A percentile compares a stretch with the other conserved stretches of the same genome.
These are phyloP conservation scores for Ameiurus melas DNA, from an alignment of 2,113 vertebrate genomes.

Conservation along the genomic window DNA sequence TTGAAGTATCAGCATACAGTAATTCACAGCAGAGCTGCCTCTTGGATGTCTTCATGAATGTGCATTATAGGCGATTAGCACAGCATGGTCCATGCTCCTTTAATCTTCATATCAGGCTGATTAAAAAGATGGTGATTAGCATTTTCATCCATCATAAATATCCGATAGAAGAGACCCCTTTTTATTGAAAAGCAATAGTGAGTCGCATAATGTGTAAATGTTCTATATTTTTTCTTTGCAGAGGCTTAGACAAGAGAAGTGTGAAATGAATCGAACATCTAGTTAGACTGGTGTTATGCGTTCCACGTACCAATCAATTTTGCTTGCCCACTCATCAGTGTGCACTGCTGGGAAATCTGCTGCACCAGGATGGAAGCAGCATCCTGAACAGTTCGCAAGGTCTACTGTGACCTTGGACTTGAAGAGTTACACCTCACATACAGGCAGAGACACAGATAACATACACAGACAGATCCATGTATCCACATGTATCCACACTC, in stretches of 20 bases:
- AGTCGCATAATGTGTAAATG: slow-evolving; percentile 45
- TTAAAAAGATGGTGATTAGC: slow-evolving; percentile 33
- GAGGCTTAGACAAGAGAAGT: slow-evolving; percentile 44
- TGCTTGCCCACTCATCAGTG: slow-evolving; percentile 50
- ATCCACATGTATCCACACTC: background rate
- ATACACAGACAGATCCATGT: background rate
- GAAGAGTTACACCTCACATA: slow-evolving; percentile 20
- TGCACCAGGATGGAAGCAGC: slow-evolving; percentile 52
- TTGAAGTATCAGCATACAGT: background rate
- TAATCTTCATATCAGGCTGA: slow-evolving; percentile 28
- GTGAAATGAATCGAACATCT: slow-evolving; percentile 53
- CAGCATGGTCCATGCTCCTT: slow-evolving; percentile 1
- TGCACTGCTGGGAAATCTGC: slow-evolving; percentile 59
- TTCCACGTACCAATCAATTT: slow-evolving; percentile 58
- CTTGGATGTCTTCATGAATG: slow-evolving; percentile 26
- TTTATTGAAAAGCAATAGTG: slow-evolving; percentile 22
- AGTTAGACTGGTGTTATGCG: slow-evolving; percentile 56
- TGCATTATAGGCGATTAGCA: slow-evolving; percentile 22
- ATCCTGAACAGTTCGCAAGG: slow-evolving; percentile 52
- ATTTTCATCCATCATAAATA: slow-evolving; percentile 30
- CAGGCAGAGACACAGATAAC: background rate
- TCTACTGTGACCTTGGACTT: slow-evolving; percentile 54
- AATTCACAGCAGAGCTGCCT: slow-evolving; percentile 32
- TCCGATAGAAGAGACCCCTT: slow-evolving; percentile 37
- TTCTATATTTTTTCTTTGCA: slow-evolving; percentile 39